phyloP scores from a whole-genome alignment of 2,888 invertebrate species.

The Drosophila lacicola region DNA sequence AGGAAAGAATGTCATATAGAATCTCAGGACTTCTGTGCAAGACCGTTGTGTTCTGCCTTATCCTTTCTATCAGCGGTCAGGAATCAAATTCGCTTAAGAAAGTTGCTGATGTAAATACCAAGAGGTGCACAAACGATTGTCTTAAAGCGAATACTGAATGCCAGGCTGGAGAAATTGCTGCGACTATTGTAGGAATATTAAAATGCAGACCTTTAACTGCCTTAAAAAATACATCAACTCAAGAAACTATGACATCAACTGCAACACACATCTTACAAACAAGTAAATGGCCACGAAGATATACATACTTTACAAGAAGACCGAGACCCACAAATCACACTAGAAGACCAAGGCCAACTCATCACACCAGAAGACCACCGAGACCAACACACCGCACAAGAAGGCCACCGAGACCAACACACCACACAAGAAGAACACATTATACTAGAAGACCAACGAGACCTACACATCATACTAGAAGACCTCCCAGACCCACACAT shows the following conservation, averaged over 20 bases:
- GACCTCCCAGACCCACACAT: not conserved
- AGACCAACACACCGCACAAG: slow-evolving; percentile 4
- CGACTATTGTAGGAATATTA: not conserved
- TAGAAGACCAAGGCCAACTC: not conserved
- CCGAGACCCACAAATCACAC: not conserved
- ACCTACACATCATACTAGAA: not conserved
- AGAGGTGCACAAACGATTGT: not conserved
- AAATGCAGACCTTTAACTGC: not conserved
- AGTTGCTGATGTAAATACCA: not conserved
- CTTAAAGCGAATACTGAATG: not conserved
- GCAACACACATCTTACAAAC: too few species aligned
- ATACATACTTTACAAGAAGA: not conserved
- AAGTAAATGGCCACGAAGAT: not conserved
- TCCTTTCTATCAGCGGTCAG: not conserved
- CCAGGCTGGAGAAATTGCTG: not conserved
- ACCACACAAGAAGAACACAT: not conserved
- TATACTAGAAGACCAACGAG: not conserved
- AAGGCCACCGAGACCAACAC: not conserved
- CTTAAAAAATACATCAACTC: too few species aligned
- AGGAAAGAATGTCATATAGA: not conserved
- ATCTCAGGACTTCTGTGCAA: not conserved
- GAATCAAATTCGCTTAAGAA: not conserved
- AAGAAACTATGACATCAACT: too few species aligned
- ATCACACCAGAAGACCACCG: not conserved
- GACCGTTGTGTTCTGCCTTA: not conserved